phyloP scores from a whole-genome alignment of 2,113 vertebrate species.

The Empidonax alnorum region DNA sequence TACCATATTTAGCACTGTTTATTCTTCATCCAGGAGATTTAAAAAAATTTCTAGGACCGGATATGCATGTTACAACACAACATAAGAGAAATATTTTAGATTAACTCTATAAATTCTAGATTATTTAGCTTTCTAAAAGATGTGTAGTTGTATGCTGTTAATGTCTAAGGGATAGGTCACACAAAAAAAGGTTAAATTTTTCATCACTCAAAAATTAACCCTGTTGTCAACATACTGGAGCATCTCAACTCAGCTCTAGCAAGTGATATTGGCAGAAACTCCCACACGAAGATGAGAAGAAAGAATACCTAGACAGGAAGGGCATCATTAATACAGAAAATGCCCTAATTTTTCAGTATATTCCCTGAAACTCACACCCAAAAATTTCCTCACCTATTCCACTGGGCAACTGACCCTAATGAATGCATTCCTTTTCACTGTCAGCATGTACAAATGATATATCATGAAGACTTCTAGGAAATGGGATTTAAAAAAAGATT shows the following conservation, averaged over 20 bases:
- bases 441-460: background rate
- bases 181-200: background rate
- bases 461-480: background rate
- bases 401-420: background rate
- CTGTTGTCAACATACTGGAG: background rate
- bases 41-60: slow-evolving; percentile 39
- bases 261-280: background rate
- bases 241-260: background rate
- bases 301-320: background rate
- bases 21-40: slow-evolving; percentile 64
- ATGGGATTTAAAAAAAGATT: background rate
- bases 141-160: background rate
- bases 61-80: slow-evolving; percentile 65
- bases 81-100: slow-evolving; percentile 56
- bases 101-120: slow-evolving; percentile 63
- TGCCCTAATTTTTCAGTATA: background rate
- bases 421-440: background rate
- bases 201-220: background rate
- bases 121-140: background rate
- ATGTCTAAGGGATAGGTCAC: background rate
- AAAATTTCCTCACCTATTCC: background rate
- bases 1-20: slow-evolving; percentile 77
- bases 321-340: background rate
- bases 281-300: background rate
- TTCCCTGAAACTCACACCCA: background rate